A percentile compares a stretch with the other conserved stretches of the same genome.
Conservation (phyloP, 2,797 vertebrate genomes). For the Phaenicophaeus curvirostris region DNA sequence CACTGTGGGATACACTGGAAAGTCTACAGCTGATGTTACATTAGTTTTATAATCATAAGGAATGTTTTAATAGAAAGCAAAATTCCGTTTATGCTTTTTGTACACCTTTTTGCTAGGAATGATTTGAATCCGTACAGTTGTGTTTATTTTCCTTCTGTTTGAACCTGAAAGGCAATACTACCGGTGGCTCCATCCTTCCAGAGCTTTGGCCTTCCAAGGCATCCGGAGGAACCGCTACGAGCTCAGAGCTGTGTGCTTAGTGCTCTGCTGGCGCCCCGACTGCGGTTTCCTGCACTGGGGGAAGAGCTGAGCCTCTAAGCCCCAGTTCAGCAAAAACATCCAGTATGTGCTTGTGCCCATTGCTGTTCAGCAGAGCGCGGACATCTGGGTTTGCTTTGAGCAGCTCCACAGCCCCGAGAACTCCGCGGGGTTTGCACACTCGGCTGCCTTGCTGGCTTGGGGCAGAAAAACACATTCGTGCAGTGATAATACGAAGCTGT, state of each 20-base stretch:
- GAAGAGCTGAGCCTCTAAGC: not conserved
- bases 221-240: accelerated
- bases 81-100: not conserved
- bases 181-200: not conserved
- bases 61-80: not conserved
- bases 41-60: not conserved
- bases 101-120: not conserved
- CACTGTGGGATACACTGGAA: not conserved
- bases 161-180: not conserved
- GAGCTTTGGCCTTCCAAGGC: not conserved
- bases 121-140: not conserved
- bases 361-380: accelerated
- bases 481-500: not conserved
- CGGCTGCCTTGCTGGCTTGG: not conserved
- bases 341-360: accelerated
- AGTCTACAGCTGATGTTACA: not conserved
- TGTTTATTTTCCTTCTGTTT: not conserved
- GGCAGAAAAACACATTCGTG: not conserved
- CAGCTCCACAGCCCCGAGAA: accelerated
- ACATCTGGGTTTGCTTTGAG: accelerated
- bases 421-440: not conserved
- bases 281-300: not conserved
- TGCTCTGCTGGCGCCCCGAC: not conserved
- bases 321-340: accelerated
- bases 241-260: not conserved